phyloP scores from a whole-genome alignment of 2,888 invertebrate genomes.

The Philonicus albiceps region DNA sequence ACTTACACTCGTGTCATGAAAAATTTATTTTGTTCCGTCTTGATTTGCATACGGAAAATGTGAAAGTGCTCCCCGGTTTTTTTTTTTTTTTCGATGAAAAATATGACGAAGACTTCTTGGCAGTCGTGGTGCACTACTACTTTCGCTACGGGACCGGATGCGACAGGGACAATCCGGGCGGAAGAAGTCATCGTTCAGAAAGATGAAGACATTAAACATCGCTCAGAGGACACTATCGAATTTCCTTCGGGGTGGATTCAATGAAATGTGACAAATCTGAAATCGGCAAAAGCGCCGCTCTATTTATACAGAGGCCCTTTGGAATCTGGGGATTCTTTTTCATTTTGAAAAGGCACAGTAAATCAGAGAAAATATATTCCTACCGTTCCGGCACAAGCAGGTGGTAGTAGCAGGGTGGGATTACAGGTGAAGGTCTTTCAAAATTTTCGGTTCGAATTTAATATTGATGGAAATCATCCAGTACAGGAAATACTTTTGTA shows the following conservation, averaged over 20 bases:
- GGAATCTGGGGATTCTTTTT: background rate
- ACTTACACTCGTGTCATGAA: conserved; percentile 35
- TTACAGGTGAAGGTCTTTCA: background rate
- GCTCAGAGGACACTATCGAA: background rate
- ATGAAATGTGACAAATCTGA: background rate
- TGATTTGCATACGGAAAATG: conserved; percentile 36
- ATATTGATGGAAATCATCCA: background rate
- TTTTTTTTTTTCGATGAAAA: background rate
- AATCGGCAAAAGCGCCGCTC: background rate
- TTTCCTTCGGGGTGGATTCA: background rate
- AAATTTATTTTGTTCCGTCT: conserved; percentile 40
- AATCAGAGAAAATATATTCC: background rate
- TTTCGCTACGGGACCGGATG: background rate
- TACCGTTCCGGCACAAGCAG: background rate
- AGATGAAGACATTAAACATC: conserved; percentile 1
- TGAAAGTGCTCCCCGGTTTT: background rate
- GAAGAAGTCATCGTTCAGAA: background rate
- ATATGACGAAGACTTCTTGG: background rate
- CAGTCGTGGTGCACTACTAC: background rate
- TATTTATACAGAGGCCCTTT: background rate
- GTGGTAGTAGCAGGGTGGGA: background rate
- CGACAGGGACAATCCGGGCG: background rate
- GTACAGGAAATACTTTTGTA: background rate
- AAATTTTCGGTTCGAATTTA: background rate
- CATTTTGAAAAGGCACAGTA: background rate